Conservation (phyloP, 2,113 vertebrate genomes). For the Circaetus cinerascens region DNA sequence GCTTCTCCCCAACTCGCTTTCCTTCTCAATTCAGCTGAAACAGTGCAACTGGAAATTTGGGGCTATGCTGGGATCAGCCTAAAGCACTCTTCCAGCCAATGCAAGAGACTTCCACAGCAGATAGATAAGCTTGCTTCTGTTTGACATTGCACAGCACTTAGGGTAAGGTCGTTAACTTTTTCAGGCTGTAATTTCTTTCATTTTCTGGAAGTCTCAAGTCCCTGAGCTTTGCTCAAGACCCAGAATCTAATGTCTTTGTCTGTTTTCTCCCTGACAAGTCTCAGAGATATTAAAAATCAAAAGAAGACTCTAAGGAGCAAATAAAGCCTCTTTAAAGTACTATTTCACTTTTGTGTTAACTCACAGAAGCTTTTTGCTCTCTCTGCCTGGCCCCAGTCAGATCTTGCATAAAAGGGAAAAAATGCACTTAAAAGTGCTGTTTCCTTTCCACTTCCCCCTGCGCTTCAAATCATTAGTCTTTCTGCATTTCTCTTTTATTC, state of each 20-base stretch:
- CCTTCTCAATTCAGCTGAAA: background rate
- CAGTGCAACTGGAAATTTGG: background rate
- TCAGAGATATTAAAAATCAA: slow-evolving; percentile 66
- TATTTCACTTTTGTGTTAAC: slow-evolving; percentile 42
- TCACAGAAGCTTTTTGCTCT: slow-evolving; percentile 53
- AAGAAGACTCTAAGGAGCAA: slow-evolving; percentile 58
- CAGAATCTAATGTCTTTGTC: slow-evolving; percentile 33
- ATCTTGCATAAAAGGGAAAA: slow-evolving; percentile 46
- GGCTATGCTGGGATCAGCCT: background rate
- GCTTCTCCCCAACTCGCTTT: background rate
- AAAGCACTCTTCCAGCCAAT: background rate
- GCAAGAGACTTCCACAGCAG: background rate
- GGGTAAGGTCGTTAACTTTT: slow-evolving; percentile 30
- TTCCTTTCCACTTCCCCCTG: slow-evolving; percentile 42
- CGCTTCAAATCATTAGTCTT: slow-evolving; percentile 59
- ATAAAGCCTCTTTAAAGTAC: slow-evolving; percentile 57
- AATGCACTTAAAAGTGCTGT: slow-evolving; percentile 46
- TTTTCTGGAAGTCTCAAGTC: slow-evolving; percentile 47
- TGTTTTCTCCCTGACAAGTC: slow-evolving; percentile 59
- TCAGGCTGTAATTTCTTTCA: slow-evolving; percentile 4
- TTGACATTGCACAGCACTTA: background rate
- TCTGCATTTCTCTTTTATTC: slow-evolving; percentile 67
- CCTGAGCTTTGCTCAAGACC: slow-evolving; percentile 48
- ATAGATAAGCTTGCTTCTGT: background rate
- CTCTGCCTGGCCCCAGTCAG: slow-evolving; percentile 41